These are phyloP conservation scores for Eurytoma adleriae DNA, from an alignment of 2,888 invertebrate species.

Conservation along the genomic window DNA sequence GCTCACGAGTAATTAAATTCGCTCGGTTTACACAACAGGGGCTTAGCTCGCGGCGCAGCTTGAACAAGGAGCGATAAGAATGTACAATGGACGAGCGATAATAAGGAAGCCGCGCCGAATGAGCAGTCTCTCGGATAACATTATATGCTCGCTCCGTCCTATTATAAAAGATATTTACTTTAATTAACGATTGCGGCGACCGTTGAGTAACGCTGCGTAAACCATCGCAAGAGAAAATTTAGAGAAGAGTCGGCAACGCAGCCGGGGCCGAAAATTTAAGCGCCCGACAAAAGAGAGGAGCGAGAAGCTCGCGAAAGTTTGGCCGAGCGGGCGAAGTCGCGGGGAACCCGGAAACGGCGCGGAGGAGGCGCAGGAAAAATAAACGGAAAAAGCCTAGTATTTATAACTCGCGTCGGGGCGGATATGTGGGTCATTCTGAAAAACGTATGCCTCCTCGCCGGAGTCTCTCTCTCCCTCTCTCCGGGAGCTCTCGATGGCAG, in stretches of 20 bases:
- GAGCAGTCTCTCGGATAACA: too few relatives aligned
- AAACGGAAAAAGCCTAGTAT: constrained; percentile 61
- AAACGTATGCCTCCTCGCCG: constrained; percentile 61
- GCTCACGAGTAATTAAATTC: constrained; percentile 37
- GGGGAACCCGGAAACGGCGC: background rate
- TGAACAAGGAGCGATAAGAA: background rate
- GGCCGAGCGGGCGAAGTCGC: background rate
- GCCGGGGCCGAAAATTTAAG: too few relatives aligned
- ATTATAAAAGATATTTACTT: too few relatives aligned
- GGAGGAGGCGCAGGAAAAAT: constrained; percentile 52
- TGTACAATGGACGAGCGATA: background rate
- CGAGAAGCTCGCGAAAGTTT: background rate
- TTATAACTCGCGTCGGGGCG: constrained; percentile 66
- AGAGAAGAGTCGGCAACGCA: background rate
- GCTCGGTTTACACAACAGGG: constrained; percentile 1
- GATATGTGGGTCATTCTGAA: constrained; percentile 70
- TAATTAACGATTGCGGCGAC: too few relatives aligned
- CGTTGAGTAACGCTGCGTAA: too few relatives aligned
- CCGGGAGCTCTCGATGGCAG: constrained; percentile 64
- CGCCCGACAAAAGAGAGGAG: background rate
- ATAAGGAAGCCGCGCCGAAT: too few relatives aligned
- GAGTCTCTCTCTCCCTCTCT: constrained; percentile 32
- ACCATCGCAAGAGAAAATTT: background rate
- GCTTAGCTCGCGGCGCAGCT: background rate
- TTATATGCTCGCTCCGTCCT: too few relatives aligned